Evolutionary conservation across 2,888 invertebrate species (phyloP).

Genomic region (Melitaea athalia): DNA sequence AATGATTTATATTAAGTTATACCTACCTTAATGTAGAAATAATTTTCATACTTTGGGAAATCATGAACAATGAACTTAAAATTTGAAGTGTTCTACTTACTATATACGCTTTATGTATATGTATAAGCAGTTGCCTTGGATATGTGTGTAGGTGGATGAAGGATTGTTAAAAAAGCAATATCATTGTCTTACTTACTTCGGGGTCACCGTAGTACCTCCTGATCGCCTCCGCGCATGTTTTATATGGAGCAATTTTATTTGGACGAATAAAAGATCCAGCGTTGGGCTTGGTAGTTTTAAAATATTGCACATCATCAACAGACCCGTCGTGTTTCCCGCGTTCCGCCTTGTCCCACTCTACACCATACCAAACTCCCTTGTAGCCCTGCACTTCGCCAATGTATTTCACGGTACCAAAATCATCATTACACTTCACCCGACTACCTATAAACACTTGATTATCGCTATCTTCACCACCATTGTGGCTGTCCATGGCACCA

Average conservation of each 20-base stretch:
- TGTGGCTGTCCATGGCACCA: constrained; percentile 75
- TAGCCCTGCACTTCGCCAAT: constrained; percentile 88
- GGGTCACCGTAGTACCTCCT: constrained; percentile 73
- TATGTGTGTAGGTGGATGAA: constrained; percentile 48
- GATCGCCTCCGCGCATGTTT: constrained; percentile 89
- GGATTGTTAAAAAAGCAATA: constrained; percentile 26
- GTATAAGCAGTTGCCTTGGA: neutral
- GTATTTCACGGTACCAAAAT: constrained; percentile 85
- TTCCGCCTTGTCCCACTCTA: constrained; percentile 96
- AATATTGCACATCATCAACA: constrained; percentile 91
- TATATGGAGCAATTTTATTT: constrained; percentile 88
- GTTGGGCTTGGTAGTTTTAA: constrained; percentile 87
- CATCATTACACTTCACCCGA: constrained; percentile 69
- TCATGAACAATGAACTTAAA: neutral
- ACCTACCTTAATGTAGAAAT: too few species aligned
- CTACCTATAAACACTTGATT: constrained; percentile 76
- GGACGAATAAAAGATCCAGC: constrained; percentile 95
- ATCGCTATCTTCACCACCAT: constrained; percentile 74
- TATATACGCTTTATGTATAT: neutral
- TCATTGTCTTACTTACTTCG: constrained; percentile 57
- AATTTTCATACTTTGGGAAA: neutral
- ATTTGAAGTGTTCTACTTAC: neutral
- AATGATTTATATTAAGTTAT: too few species aligned
- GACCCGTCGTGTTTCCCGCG: constrained; percentile 97
- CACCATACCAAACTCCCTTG: constrained; percentile 92